Conservation (phyloP, 2,888 invertebrate species). For the Melikaiella ostensackeni region DNA sequence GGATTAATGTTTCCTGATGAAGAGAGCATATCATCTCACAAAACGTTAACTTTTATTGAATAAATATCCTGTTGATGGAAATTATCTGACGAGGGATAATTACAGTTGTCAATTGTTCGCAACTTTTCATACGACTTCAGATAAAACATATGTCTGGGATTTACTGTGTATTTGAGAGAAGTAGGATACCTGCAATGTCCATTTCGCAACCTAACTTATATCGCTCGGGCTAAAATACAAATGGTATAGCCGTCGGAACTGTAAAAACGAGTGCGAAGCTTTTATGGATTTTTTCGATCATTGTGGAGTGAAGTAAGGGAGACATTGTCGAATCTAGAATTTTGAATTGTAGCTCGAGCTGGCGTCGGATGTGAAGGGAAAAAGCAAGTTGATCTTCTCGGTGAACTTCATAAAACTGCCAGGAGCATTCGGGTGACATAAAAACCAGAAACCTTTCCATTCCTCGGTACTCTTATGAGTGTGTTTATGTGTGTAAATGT, state of each 20-base stretch:
- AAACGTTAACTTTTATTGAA: too few relatives aligned
- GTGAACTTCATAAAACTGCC: conserved; percentile 37
- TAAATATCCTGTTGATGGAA: too few relatives aligned
- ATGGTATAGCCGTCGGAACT: not conserved
- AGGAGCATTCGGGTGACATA: conserved; percentile 34
- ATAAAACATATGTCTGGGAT: too few relatives aligned
- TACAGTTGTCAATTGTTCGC: too few relatives aligned
- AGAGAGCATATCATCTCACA: too few relatives aligned
- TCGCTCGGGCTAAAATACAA: not conserved
- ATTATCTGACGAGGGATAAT: too few relatives aligned
- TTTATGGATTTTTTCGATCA: not conserved
- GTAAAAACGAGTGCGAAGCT: not conserved
- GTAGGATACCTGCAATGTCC: not conserved
- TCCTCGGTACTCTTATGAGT: not conserved
- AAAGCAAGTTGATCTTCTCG: conserved; percentile 24
- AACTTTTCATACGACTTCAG: too few relatives aligned
- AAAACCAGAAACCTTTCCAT: conserved; percentile 33
- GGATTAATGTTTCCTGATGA: too few relatives aligned
- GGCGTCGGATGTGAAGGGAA: conserved; percentile 14
- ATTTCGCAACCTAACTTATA: not conserved
- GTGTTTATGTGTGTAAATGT: not conserved
- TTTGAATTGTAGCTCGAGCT: conserved; percentile 15
- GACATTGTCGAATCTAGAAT: conserved; percentile 7
- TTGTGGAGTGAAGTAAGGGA: not conserved
- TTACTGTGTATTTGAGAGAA: not conserved